Base-by-base conservation (phyloP, 2,113 vertebrate species). In the Oryzias woworae region DNA sequence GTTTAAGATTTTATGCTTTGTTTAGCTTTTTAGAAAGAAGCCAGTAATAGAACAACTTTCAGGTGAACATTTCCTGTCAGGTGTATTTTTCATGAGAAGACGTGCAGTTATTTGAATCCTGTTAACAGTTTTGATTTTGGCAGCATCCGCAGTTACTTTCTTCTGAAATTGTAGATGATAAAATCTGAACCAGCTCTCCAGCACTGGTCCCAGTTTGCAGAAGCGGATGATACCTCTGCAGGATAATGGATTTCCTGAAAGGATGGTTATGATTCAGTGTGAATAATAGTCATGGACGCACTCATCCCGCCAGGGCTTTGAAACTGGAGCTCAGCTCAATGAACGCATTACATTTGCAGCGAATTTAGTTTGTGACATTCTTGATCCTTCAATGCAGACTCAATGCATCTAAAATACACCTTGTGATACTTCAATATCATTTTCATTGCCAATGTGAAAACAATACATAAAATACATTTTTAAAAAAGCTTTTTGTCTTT, bases 171-270 rank as follows among this genome's bases (percentile, higher is more conserved):
- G 62, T 69, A 71, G 73, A 69, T 81, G 83, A 83, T 85, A 78
- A 77, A 75, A 82, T 71, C 73, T 58, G 82, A 83, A 79, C 47
- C 73, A 82, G 80, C 73, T 65, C 45, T 36, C 31, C 55, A 71
- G 50, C 54, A 65, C 62, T 63, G 49, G 55, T 77, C 72, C 81
- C 81, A 69, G 58, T 63, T 81, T 75, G 75, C 68, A 82, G 83
- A 86, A 84, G 78, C 50, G 43, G 84, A 87, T 78, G 77, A 66
- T 43, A 58, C 58, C 60, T 53, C 71, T 60, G 62, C 58, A 67
- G 63, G 58, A 72, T 88, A 84, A 90, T 83, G 77, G 84, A 45
- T 77, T 75, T 81, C 53, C 73, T 64, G 48, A 62, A 71, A 36
- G 31, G 64, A 74, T 75, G 69, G 57, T 60, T 64, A 86, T 79